Evolutionary conservation across 2,888 invertebrate species (phyloP), one percentile per base, ranked within the genome.

Genomic region (Latrodectus hesperus): DNA sequence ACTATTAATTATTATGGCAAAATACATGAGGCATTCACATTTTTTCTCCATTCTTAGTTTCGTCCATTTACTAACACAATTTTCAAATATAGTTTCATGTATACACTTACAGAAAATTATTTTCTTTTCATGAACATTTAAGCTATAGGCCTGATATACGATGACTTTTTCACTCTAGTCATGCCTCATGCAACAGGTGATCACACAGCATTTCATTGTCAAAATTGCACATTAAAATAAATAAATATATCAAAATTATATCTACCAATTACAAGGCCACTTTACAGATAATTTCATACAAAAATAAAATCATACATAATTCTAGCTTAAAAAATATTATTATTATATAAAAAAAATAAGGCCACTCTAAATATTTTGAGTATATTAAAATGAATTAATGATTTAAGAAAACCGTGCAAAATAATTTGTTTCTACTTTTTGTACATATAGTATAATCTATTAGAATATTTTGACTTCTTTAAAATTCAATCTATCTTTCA

Each of bases 1-100:
- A 80, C 53, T 76, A 75, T 53, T 64, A 65, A 38, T 80, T 68
- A 75, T 76, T 86, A 86, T 86, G 85, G 85, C 85, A 76, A 76
- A 84, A 73, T 64, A 71, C 64, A 60, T 5, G 38, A 38, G 38
- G 38, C 38, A 38, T 1, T 38, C 38, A 70, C 49, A 70, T 22
- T 52, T 16, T 9, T 82, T 51, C 49, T 71, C 55, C 53, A 80
- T 38, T 38, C 38, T 38, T 6, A 38, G 2, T 38, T 52, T 60
- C 17, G 55, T n/a, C 51, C 55, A 70, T 83, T 70, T 83, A 60
- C 70, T 53, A 68, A 75, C 49, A 26, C 67, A 68, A 49, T 71
- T 16, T 14, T 38, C 49, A 71, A 38, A 38, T 49, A 71, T 16
- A 49, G 52, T 38, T 17, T 9, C 52, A 3, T 72, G 52, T 52